Evolutionary conservation across 1,140 invertebrate genomes (phyloP).

Genomic region (Microplitis mediator): DNA sequence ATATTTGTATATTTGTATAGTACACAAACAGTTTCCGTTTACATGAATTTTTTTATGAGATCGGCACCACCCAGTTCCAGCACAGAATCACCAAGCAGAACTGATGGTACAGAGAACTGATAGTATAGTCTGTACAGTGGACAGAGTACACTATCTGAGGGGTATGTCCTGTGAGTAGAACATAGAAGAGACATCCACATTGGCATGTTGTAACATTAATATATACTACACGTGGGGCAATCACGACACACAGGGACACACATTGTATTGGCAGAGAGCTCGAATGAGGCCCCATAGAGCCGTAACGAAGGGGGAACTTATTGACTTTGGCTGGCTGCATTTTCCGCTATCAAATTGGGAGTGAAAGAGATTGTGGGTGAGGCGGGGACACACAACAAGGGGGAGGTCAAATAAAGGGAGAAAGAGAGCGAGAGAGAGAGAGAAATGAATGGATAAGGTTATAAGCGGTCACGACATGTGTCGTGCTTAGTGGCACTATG

Average conservation of each 20-base stretch:
- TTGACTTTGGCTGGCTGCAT: constrained; percentile 44
- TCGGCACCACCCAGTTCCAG: not conserved
- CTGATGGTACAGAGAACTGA: not conserved
- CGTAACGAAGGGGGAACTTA: constrained; percentile 32
- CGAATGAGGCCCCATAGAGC: constrained; percentile 27
- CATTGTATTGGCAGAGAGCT: not conserved
- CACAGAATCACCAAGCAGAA: not conserved
- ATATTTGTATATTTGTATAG: too few species aligned
- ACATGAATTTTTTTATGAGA: constrained; percentile 10
- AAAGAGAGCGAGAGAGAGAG: constrained; percentile 4
- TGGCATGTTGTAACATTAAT: not conserved
- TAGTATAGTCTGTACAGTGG: not conserved
- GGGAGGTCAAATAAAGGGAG: constrained; percentile 2
- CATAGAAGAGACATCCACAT: not conserved
- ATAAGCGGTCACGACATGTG: constrained; percentile 47
- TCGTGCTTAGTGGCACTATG: constrained; percentile 47
- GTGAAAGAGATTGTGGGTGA: constrained; percentile 33
- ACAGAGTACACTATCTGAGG: not conserved
- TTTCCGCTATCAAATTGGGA: constrained; percentile 46
- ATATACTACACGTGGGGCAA: not conserved
- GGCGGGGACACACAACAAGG: not conserved
- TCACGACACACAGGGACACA: constrained; percentile 2
- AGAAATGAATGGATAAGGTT: not conserved
- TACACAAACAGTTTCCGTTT: not conserved
- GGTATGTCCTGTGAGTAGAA: not conserved